phyloP scores from a whole-genome alignment of 1,140 invertebrate genomes.

The Reticulitermes speratus region DNA sequence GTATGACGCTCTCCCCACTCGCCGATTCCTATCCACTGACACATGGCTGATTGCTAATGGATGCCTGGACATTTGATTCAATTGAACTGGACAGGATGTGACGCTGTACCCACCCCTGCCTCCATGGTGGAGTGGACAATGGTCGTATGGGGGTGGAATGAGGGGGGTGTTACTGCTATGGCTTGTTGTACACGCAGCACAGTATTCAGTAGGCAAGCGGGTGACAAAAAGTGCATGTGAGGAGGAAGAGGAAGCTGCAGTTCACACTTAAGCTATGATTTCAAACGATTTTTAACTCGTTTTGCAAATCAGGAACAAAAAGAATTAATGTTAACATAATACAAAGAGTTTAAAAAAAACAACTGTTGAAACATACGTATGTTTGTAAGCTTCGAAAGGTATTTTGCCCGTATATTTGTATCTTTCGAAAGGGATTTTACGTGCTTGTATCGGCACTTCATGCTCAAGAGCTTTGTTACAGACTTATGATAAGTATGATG shows the following conservation, averaged over 20 bases:
- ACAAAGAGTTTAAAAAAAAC: too few species aligned
- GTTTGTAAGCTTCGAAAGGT: too few species aligned
- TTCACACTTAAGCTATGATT: not conserved
- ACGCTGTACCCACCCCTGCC: not conserved
- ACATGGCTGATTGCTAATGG: slow-evolving; percentile 10
- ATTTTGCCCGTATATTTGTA: too few species aligned
- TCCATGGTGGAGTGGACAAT: not conserved
- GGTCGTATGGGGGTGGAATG: not conserved
- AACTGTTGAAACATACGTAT: too few species aligned
- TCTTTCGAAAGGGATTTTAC: too few species aligned
- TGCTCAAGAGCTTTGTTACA: too few species aligned
- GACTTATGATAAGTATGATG: too few species aligned
- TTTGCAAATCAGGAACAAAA: too few species aligned
- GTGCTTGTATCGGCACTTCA: too few species aligned
- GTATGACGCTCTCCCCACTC: not conserved
- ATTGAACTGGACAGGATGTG: slow-evolving; percentile 10
- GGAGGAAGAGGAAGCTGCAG: not conserved
- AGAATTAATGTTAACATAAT: too few species aligned
- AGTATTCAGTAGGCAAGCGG: not conserved
- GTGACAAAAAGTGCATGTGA: not conserved
- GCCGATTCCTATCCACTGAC: not conserved
- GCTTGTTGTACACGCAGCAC: not conserved
- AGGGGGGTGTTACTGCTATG: not conserved
- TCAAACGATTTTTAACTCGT: not conserved
- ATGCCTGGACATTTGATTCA: slow-evolving; percentile 6